Conservation (phyloP, 2,113 vertebrate genomes). For the Falco punctatus region DNA sequence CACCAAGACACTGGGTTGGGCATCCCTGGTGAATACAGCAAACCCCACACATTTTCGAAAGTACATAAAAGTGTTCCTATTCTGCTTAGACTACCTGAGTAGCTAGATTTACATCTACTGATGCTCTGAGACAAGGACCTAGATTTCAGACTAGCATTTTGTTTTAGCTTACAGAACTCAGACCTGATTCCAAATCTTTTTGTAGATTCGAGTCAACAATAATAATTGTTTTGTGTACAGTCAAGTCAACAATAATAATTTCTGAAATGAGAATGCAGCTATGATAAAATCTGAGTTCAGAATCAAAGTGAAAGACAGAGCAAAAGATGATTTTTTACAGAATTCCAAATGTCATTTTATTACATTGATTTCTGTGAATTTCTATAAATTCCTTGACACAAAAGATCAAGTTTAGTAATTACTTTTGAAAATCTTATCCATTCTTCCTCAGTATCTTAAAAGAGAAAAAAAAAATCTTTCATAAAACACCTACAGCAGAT, state of each 20-base stretch:
- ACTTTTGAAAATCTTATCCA: background rate
- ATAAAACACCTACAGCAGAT: background rate
- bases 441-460: background rate
- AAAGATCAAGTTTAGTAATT: background rate
- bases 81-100: background rate
- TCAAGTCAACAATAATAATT: background rate
- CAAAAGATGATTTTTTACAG: background rate
- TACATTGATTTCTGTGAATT: background rate
- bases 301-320: background rate
- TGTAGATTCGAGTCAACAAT: background rate
- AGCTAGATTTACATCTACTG: background rate
- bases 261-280: background rate
- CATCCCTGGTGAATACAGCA: background rate
- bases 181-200: background rate
- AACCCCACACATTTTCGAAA: background rate
- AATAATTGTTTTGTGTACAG: background rate
- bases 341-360: background rate
- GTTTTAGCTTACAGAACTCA: background rate
- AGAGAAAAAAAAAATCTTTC: background rate
- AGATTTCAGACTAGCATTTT: background rate
- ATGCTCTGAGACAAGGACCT: background rate
- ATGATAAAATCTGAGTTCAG: background rate
- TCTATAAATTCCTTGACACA: background rate
- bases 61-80: background rate
- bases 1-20: too few relatives aligned